Percentiles rank a stretch among this genome's conserved stretches.
phyloP scores from a whole-genome alignment of 64 coral and sea anemone genomes.

The Porites australiensis region DNA sequence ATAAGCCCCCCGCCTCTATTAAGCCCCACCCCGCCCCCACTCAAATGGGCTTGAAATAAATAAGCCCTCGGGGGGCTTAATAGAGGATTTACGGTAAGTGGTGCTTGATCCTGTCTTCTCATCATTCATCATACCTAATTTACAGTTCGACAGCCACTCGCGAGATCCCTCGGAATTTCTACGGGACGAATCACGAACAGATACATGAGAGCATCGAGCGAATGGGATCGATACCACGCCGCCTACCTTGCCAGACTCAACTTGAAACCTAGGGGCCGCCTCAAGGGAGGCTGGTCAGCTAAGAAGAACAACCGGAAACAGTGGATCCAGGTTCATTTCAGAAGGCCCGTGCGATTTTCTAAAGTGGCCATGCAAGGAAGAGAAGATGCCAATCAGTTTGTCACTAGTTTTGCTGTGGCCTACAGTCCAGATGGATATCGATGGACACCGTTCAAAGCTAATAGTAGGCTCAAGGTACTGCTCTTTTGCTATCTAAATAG shows the following conservation, averaged over 20 bases:
- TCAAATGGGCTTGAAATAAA: no score
- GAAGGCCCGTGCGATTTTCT: conserved; percentile 40
- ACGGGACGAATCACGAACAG: conserved; percentile 54
- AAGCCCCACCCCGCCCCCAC: no score
- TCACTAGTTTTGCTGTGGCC: conserved; percentile 70
- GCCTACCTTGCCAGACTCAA: conserved; percentile 73
- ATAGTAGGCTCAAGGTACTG: conserved; percentile 70
- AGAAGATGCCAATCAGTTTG: conserved; percentile 70
- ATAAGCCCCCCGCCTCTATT: no score
- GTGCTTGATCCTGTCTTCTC: no score
- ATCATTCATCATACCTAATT: not conserved
- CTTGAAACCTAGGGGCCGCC: conserved; percentile 46
- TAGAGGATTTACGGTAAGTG: no score
- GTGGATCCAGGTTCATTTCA: conserved; percentile 84
- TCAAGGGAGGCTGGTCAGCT: conserved; percentile 79
- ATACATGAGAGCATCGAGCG: conserved; percentile 79
- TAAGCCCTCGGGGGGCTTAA: no score
- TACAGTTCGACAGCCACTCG: conserved; percentile 37
- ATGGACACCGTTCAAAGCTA: conserved; percentile 77
- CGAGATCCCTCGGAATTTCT: conserved; percentile 60
- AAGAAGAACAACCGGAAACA: conserved; percentile 67
- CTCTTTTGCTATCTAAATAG: not conserved
- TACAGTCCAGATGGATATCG: conserved; percentile 80
- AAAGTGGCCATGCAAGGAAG: conserved; percentile 85
- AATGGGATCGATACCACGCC: conserved; percentile 61